Percentiles rank a stretch among this genome's conserved stretches.
Evolutionary conservation across 1,140 invertebrate species (phyloP).

Genomic region (Lepidurus arcticus): DNA sequence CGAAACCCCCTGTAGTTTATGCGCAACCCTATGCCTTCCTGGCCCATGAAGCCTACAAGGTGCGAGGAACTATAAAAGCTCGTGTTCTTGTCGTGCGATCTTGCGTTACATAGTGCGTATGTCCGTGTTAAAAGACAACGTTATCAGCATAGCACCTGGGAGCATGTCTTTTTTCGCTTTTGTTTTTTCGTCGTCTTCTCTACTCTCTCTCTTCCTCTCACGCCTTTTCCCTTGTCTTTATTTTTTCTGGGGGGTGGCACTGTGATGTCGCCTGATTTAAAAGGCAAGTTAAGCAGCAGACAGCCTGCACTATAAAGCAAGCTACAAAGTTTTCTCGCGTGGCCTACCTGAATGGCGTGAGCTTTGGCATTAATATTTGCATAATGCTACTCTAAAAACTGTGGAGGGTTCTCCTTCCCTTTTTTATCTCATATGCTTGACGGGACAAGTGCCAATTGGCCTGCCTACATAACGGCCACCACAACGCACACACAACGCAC

Average conservation of each 20-base stretch:
- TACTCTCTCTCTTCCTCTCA: background rate
- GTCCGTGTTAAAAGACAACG: conserved; percentile 13
- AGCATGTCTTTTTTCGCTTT: background rate
- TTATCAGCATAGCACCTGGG: conserved; percentile 1
- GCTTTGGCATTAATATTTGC: conserved; percentile 13
- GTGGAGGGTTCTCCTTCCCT: background rate
- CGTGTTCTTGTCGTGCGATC: conserved; percentile 5
- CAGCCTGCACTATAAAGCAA: background rate
- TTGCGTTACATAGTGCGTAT: background rate
- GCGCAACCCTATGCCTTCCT: conserved; percentile 13
- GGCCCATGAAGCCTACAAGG: conserved; percentile 8
- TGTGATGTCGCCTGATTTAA: conserved; percentile 15
- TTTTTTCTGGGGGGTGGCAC: background rate
- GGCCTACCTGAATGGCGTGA: conserved; percentile 16
- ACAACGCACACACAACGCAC: background rate
- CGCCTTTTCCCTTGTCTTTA: background rate
- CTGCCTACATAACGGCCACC: background rate
- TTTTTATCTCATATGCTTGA: background rate
- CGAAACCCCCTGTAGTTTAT: conserved; percentile 3
- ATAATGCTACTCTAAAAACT: conserved; percentile 1
- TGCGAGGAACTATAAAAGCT: conserved; percentile 12
- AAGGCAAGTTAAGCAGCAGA: conserved; percentile 17
- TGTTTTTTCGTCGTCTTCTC: background rate
- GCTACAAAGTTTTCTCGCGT: conserved; percentile 4
- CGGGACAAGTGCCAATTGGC: conserved; percentile 13